Base-by-base conservation (phyloP, 2,888 invertebrate species). In the Dryococelus australis region DNA sequence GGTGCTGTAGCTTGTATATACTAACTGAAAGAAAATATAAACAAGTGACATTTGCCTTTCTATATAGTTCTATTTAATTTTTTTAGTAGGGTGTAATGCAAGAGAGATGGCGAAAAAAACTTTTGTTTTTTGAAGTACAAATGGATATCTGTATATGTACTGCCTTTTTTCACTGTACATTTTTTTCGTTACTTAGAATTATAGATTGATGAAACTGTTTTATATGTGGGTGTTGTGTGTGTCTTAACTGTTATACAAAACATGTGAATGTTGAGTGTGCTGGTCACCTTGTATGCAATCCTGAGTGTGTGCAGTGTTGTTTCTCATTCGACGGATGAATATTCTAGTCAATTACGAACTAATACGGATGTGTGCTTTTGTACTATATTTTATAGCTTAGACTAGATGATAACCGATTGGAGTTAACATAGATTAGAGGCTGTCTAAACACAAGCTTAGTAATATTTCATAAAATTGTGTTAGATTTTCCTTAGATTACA, bases 291-390 rank as follows among this genome's bases (percentile, higher is more conserved):
- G 65, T 16, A 65, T 65, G n/a, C 65, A 65, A 65, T 65, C 20
- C n/a, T n/a, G n/a, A 16, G 65, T 65, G 65, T 65, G 65, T 65
- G n/a, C 12, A n/a, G 65, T 65, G 1, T 10, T 9, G 65, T 65
- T 65, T n/a, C 65, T 20, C 65, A 65, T n/a, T 65, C n/a, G 65
- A 65, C 65, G 65, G 65, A 65, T 65, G 65, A 65, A 65, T 65
- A 65, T 65, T 65, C 65, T 65, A 65, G 65, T 65, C 65, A 65
- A 65, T 65, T 65, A 65, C n/a, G n/a, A 65, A 65, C 65, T 65
- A 65, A 65, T 65, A 65, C 16, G 65, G 65, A 65, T 65, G 65
- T 65, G 65, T 65, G 65, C 65, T 65, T n/a, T 65, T 65, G 65
- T 65, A 65, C 65, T n/a, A 65, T 65, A 65, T n/a, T 35, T 65